Base-by-base conservation (phyloP, 2,888 invertebrate species). In the Melanophora roralis region DNA sequence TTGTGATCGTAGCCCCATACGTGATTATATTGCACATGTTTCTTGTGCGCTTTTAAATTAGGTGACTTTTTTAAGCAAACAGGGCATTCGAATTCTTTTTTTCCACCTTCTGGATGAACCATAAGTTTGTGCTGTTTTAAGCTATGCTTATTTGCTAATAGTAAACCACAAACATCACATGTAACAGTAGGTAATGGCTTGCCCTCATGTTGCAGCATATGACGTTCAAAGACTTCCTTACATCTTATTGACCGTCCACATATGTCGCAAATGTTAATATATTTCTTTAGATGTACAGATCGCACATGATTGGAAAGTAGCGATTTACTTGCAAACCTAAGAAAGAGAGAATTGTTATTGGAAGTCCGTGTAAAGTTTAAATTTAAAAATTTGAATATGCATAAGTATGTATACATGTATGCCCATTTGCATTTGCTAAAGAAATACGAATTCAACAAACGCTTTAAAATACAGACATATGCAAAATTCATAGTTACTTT, bases 191-290 rank as follows among this genome's bases (percentile, higher is more conserved):
- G 83, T 23, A 84, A 83, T 12, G 85, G 84, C 0, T 84, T 84
- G 1, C 88, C 88, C 6, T 85, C 80, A 74, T 89, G 89, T 49
- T 88, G 87, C 59, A 85, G 75, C 84, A 87, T 86, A 81, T 89
- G 89, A 1, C 87, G 85, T 40, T 82, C 85, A 65, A 89, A 84
- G 16, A 85, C 85, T 47, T 86, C 87, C 0, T 85, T 83, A 0
- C 87, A 86, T 3, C 87, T 84, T 57, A 89, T 84, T 0, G 86
- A 84, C 72, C 88, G 88, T 1, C 89, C 89, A 27, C 89, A 89
- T 32, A 89, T 86, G 64, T 89, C 87, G 78, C 89, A 89, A 11
- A 89, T 85, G 78, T 86, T 87, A 11, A 86, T 85, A 64, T 89
- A 88, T 19, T 84, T 84, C 53, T 88, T 86, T 51, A 88, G 78